Evolutionary conservation across 2,797 vertebrate species (phyloP).

Genomic region (Gymnopithys bicolor): DNA sequence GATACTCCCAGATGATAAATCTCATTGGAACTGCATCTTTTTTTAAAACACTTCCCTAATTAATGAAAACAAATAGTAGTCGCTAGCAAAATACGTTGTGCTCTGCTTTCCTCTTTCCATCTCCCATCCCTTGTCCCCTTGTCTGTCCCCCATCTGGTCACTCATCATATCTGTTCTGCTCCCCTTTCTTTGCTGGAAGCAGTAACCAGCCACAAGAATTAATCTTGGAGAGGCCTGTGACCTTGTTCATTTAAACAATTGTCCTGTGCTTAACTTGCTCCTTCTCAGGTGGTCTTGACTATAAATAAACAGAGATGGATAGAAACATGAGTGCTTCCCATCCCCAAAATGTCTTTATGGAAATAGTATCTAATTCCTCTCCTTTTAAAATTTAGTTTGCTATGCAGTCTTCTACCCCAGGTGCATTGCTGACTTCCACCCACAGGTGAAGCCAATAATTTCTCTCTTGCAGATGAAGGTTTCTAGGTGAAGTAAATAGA

Average conservation of each 20-base stretch:
- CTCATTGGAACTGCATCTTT: not conserved
- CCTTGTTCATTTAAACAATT: not conserved
- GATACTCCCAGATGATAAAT: not conserved
- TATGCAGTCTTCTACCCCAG: not conserved
- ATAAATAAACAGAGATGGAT: not conserved
- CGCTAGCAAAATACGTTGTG: not conserved
- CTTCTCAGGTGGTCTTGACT: not conserved
- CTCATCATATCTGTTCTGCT: rapidly evolving
- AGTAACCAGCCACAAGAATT: not conserved
- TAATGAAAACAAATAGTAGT: not conserved
- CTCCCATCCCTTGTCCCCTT: not conserved
- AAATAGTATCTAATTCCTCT: not conserved
- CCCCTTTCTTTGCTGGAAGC: not conserved
- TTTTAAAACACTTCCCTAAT: not conserved
- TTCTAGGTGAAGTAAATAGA: not conserved
- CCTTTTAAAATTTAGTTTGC: not conserved
- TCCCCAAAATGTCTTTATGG: not conserved
- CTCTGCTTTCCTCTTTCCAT: not conserved
- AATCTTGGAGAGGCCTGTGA: not conserved
- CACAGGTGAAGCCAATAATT: not conserved
- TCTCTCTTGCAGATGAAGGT: not conserved
- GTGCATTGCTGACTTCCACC: not conserved
- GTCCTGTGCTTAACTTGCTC: not conserved
- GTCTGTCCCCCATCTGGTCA: not conserved
- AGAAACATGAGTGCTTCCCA: not conserved